A percentile compares a stretch with the other conserved stretches of the same genome.
Conservation (phyloP, 2,113 vertebrate genomes). For the Erpornis zantholeuca region DNA sequence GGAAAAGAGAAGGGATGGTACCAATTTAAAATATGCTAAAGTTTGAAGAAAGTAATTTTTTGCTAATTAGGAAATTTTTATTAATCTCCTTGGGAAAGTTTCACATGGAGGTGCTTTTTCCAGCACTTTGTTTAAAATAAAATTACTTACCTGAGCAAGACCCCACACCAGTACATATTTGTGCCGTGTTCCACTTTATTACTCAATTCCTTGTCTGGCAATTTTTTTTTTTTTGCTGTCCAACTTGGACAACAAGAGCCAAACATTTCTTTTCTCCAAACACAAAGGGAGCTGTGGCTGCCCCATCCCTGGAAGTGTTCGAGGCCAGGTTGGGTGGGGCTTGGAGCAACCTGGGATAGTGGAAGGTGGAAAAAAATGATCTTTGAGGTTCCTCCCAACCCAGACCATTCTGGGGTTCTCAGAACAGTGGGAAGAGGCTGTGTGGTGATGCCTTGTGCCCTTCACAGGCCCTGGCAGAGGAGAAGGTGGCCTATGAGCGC, state of each 20-base stretch:
- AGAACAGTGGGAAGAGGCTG: background rate
- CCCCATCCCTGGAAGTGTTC: background rate
- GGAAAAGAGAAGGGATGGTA: background rate
- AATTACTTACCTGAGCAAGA: background rate
- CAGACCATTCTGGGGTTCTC: rapidly evolving
- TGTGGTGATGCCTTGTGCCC: background rate
- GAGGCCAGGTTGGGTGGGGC: background rate
- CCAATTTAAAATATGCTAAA: background rate
- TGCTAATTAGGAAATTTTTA: background rate
- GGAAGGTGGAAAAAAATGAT: too few relatives aligned
- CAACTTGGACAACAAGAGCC: background rate
- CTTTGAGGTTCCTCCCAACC: background rate
- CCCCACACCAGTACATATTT: background rate
- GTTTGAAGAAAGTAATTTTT: background rate
- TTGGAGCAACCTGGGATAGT: background rate
- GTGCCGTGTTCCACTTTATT: background rate
- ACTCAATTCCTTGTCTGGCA: background rate
- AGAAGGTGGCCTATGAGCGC: conserved; percentile 90
- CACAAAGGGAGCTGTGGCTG: background rate
- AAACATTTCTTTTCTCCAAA: background rate
- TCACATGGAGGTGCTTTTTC: background rate
- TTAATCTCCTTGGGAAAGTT: background rate
- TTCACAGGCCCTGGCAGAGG: conserved; percentile 86
- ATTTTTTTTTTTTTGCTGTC: background rate
- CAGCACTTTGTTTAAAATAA: background rate